A percentile compares a stretch with the other conserved stretches of the same genome.
phyloP scores from a whole-genome alignment of 2,797 vertebrate genomes.

The Cynodonichthys magdalenae region DNA sequence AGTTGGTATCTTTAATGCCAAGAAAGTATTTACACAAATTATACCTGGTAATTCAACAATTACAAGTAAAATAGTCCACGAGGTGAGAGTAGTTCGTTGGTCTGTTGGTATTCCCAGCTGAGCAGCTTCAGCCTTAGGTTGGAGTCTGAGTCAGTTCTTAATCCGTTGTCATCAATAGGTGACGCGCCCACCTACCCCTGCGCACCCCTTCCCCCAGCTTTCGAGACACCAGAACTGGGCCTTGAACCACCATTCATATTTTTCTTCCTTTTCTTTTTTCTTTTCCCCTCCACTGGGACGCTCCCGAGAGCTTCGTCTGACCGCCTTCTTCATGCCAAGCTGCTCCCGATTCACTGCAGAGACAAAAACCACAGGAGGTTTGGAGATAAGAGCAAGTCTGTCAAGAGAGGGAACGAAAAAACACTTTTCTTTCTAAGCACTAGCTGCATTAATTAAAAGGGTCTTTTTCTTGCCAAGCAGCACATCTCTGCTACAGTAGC shows the following conservation, averaged over 20 bases:
- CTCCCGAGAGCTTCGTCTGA: constrained; percentile 34
- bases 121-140: constrained; percentile 54
- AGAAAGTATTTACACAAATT: constrained; percentile 42
- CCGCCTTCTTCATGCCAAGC: constrained; percentile 46
- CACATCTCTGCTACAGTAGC: constrained; percentile 31
- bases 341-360: constrained; percentile 56
- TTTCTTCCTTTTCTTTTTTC: neutral
- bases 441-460: constrained; percentile 35
- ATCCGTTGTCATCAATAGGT: constrained; percentile 42
- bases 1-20: constrained; percentile 6
- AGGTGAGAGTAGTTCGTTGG: neutral
- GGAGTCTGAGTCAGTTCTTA: constrained; percentile 28
- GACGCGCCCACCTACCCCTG: constrained; percentile 26
- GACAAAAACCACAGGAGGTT: constrained; percentile 34
- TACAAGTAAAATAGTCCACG: constrained; percentile 19
- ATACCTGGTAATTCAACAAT: constrained; percentile 19
- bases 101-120: constrained; percentile 33
- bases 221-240: constrained; percentile 26
- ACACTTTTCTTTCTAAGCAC: constrained; percentile 5
- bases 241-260: neutral
- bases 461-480: constrained; percentile 47
- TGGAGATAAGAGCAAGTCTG: constrained; percentile 13
- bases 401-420: neutral
- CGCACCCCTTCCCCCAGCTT: constrained; percentile 1
- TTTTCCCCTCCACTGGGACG: neutral